phyloP scores from a whole-genome alignment of 2,888 invertebrate genomes.

The Macropis europaea region DNA sequence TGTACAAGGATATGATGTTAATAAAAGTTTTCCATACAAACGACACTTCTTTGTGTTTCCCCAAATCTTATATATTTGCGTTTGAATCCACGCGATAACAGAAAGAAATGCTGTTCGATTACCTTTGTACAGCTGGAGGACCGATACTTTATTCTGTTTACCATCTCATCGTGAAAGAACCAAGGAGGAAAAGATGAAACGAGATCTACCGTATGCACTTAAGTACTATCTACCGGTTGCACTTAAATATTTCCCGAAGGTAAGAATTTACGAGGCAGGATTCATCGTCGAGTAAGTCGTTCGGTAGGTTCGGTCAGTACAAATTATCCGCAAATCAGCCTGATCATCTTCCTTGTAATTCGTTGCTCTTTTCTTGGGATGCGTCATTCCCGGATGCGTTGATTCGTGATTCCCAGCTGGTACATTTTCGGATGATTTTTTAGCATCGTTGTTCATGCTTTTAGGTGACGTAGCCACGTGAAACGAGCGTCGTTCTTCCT shows the following conservation, averaged over 20 bases:
- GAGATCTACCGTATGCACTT: conserved; percentile 4
- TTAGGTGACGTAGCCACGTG: neutral
- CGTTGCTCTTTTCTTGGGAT: conserved; percentile 14
- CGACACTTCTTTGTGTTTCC: neutral
- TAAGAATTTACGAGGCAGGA: neutral
- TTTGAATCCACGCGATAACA: too few relatives aligned
- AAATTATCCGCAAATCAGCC: conserved; percentile 28
- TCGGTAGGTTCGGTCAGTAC: neutral
- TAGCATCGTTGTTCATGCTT: neutral
- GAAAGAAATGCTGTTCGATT: neutral
- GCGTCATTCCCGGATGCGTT: neutral
- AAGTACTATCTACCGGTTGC: conserved; percentile 3
- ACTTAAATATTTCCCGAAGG: neutral
- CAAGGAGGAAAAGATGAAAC: neutral
- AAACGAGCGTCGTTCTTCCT: neutral
- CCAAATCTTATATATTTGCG: neutral
- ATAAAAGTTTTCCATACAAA: conserved; percentile 57
- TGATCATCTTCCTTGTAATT: neutral
- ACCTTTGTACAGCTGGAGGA: neutral
- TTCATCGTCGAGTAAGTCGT: neutral
- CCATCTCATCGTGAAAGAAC: neutral
- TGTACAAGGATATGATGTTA: conserved; percentile 36
- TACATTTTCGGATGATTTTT: neutral
- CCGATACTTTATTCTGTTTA: conserved; percentile 26
- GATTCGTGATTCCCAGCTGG: neutral